Evolutionary conservation across 2,888 invertebrate species (phyloP), one percentile per base, ranked within the genome.

Genomic region (Patella depressa): DNA sequence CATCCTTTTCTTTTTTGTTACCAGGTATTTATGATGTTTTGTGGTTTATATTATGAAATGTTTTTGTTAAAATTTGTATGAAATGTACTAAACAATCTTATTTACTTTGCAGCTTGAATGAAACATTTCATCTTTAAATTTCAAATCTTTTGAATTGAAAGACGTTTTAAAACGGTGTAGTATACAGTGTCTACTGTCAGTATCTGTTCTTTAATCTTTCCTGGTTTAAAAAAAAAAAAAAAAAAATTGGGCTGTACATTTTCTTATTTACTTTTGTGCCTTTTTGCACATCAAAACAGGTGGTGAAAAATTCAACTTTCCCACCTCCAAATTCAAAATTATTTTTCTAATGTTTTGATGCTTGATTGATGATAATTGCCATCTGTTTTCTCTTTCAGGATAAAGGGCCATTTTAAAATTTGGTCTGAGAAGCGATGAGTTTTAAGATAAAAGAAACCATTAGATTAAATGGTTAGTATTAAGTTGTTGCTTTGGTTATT

Each of bases 351-450:
- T 24, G 24, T 65, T 65, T 65, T 65, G 65, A 24, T 19, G 19
- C 24, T 65, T 65, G 19, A 65, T 14, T 11, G 11, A 24, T 19
- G 24, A 19, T 65, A 65, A 65, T 19, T 11, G 4, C 24, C 19
- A 24, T 65, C 11, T 65, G 65, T 65, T 65, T 65, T 65, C 65
- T 65, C 24, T 65, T 65, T 65, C 65, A 65, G 65, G 65, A 24
- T 65, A 19, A 65, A 7, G 9, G 65, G 65, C 65, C 65, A 65
- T 65, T 45, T 45, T 45, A 45, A 65, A 12, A 65, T 65, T 65
- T 65, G 65, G 65, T 65, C 65, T 65, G 65, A 65, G 65, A 65
- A 65, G 65, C 65, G 65, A 65, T 65, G 65, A 65, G 19, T 45
- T 45, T 45, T 9, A 45, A 45, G 9, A 45, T 9, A 45, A 45